Base-by-base conservation (phyloP, 2,888 invertebrate species). In the Lithodes maja region DNA sequence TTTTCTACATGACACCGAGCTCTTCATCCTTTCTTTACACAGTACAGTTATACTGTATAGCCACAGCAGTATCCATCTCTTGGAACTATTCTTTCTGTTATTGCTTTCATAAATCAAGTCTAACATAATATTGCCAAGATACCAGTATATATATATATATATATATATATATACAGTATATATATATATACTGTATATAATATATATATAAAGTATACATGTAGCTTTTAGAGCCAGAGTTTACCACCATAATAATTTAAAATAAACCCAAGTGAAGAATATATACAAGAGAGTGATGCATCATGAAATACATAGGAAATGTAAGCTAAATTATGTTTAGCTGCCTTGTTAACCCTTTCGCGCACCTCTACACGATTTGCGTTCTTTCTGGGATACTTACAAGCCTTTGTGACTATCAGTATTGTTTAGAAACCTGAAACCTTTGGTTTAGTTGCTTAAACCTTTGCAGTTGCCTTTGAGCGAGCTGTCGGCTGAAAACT, bases 221-320 rank as follows among this genome's bases (percentile, higher is more conserved):
- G 68, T 15, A 12, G 68, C 7, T 61, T 61, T 33, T 33, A 33
- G 33, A 15, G 68, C 71, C 71, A 71, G n/a, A 71, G 71, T 71
- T 71, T 71, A 71, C 17, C 15, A 3, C 17, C 71, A 71, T n/a
- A 71, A 71, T 71, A 71, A 71, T 71, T 71, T 71, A 71, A n/a
- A 12, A 71, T 5, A 17, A 17, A 71, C n/a, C 17, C n/a, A 71
- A 71, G 71, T 71, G 15, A n/a, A 3, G 17, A 3, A n/a, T 71
- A 71, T 71, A 17, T 71, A 71, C 71, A 71, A 71, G 17, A 71
- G 7, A 0, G 12, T 61, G 61, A 61, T 61, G 33, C 33, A 33
- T 33, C 33, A 33, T 33, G 33, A 33, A 33, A 33, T 33, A 33
- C 33, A 33, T 33, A 33, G 33, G 33, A 33, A 33, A 33, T 33